Conservation (phyloP, 35 echinoderm and acorn worm genomes). For the Hemicentrotus pulcherrimus region DNA sequence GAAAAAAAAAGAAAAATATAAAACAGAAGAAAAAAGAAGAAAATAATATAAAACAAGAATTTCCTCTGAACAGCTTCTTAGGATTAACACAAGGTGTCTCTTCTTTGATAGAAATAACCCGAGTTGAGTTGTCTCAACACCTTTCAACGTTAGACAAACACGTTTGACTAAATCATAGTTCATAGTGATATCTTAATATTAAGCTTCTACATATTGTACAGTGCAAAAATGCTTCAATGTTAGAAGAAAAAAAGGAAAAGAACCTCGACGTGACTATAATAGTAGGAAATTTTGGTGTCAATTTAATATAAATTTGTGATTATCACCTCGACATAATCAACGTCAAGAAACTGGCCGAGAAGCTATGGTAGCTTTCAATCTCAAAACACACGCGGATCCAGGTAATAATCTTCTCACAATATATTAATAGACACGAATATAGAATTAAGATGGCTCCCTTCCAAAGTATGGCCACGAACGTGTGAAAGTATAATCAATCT, state of each 20-base stretch:
- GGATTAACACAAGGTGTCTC: no score
- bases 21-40: no score
- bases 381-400: not conserved
- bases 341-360: not conserved
- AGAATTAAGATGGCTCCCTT: not conserved
- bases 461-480: not conserved
- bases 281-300: not conserved
- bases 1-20: no score
- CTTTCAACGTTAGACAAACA: not conserved
- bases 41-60: no score
- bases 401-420: not conserved
- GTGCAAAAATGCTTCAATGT: not conserved
- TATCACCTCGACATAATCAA: not conserved
- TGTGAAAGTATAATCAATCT: constrained; percentile 37
- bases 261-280: not conserved
- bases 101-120: no score
- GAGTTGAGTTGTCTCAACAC: no score
- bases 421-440: not conserved
- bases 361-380: not conserved
- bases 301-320: not conserved
- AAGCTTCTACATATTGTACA: not conserved
- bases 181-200: not conserved
- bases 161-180: not conserved
- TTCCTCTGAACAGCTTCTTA: not conserved
- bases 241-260: not conserved